Conservation (phyloP, 2,113 vertebrate genomes). For the Apeltes quadracus region DNA sequence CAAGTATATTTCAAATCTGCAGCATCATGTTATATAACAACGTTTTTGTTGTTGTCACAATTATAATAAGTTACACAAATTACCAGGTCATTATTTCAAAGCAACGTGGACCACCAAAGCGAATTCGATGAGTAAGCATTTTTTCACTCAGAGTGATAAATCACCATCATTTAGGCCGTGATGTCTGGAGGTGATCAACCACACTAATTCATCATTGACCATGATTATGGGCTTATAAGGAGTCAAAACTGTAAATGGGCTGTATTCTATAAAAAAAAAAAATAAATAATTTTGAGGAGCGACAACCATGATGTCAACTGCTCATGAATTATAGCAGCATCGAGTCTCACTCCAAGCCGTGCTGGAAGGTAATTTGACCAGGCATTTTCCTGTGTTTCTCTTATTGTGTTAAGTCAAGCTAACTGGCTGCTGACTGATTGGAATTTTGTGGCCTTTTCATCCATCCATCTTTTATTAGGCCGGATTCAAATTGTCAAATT, state of each 20-base stretch:
- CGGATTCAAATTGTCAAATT: no score
- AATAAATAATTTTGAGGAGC: background rate
- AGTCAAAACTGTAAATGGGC: background rate
- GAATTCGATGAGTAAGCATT: background rate
- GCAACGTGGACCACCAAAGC: background rate
- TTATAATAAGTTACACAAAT: background rate
- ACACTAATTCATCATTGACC: background rate
- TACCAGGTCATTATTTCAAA: background rate
- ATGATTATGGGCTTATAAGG: background rate
- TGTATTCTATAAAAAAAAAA: background rate
- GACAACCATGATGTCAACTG: background rate
- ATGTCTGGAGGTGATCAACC: conserved; percentile 1
- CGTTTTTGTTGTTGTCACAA: background rate
- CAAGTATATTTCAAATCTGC: background rate
- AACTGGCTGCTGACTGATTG: conserved; percentile 8
- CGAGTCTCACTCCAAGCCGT: background rate
- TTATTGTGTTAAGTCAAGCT: no score
- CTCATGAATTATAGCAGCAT: background rate
- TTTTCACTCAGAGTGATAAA: background rate
- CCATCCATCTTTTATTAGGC: conserved; percentile 28
- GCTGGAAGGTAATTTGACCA: no score
- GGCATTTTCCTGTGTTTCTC: no score
- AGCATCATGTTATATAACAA: background rate
- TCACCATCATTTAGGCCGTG: background rate
- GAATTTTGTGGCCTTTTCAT: conserved; percentile 39